Percentiles rank a stretch among this genome's conserved stretches.
These are phyloP conservation scores for Tapirus indicus DNA, from an alignment of 2,797 vertebrate species.

Conservation along the genomic window DNA sequence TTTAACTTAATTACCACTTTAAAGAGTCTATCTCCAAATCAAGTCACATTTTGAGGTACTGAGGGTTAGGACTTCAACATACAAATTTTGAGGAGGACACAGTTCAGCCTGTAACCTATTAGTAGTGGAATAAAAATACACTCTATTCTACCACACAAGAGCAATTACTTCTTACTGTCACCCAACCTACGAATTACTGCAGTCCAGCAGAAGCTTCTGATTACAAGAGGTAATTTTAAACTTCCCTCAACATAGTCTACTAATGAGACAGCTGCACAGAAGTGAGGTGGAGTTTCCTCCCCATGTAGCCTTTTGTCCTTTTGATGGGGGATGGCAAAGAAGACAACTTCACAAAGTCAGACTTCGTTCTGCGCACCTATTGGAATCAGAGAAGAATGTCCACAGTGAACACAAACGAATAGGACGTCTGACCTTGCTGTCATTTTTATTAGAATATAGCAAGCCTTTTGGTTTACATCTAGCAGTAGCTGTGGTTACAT, in stretches of 20 bases:
- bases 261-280: background rate
- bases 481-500: background rate
- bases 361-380: background rate
- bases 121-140: background rate
- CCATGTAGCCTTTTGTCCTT: background rate
- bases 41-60: background rate
- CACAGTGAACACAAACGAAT: background rate
- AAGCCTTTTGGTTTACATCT: background rate
- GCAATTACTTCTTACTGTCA: background rate
- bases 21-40: background rate
- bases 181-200: background rate
- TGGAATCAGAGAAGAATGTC: conserved; percentile 21
- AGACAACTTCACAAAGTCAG: background rate
- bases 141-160: background rate
- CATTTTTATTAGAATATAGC: background rate
- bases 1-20: background rate
- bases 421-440: background rate
- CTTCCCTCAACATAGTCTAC: background rate
- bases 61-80: background rate
- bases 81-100: background rate
- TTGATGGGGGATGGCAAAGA: background rate
- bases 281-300: background rate
- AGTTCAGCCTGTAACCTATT: background rate
- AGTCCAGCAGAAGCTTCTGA: background rate
- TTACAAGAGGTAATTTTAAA: background rate